These are phyloP conservation scores for Cistogaster globosa DNA, from an alignment of 2,888 invertebrate genomes.

Conservation along the genomic window DNA sequence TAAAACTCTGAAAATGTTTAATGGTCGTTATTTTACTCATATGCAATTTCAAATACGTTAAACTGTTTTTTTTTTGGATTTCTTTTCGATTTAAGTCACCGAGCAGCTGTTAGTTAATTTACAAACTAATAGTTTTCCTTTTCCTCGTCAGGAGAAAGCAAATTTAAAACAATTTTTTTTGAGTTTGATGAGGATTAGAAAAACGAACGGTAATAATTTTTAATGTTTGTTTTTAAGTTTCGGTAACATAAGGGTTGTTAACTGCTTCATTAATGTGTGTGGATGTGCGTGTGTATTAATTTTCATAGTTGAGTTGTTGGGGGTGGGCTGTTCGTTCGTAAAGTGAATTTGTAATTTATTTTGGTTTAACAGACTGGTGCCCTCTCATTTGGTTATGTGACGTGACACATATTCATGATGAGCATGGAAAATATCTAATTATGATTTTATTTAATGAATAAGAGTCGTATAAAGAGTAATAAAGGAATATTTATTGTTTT, in stretches of 20 bases:
- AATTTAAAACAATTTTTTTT: slow-evolving; percentile 15
- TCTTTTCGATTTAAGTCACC: not conserved
- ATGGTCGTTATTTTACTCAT: not conserved
- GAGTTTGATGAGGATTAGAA: slow-evolving; percentile 12
- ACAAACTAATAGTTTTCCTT: slow-evolving; percentile 32
- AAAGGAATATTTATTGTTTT: slow-evolving; percentile 14
- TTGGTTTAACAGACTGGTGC: slow-evolving; percentile 18
- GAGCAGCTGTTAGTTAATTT: slow-evolving; percentile 41
- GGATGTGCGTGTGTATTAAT: not conserved
- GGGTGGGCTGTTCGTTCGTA: not conserved
- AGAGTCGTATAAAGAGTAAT: not conserved
- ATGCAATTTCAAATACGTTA: slow-evolving; percentile 9
- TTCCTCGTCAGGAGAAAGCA: not conserved
- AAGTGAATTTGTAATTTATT: slow-evolving; percentile 35
- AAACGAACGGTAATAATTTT: slow-evolving; percentile 25
- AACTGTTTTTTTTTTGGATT: not conserved
- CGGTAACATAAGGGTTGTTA: slow-evolving; percentile 14
- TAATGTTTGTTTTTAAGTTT: not conserved
- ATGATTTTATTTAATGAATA: slow-evolving; percentile 43
- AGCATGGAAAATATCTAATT: slow-evolving; percentile 12
- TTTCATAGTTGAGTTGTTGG: not conserved
- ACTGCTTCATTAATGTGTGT: not conserved
- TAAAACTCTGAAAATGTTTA: slow-evolving; percentile 1
- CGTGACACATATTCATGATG: slow-evolving; percentile 1
- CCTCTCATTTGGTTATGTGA: not conserved